Conservation (phyloP, 2,113 vertebrate genomes). For the Paedocypris sp. region DNA sequence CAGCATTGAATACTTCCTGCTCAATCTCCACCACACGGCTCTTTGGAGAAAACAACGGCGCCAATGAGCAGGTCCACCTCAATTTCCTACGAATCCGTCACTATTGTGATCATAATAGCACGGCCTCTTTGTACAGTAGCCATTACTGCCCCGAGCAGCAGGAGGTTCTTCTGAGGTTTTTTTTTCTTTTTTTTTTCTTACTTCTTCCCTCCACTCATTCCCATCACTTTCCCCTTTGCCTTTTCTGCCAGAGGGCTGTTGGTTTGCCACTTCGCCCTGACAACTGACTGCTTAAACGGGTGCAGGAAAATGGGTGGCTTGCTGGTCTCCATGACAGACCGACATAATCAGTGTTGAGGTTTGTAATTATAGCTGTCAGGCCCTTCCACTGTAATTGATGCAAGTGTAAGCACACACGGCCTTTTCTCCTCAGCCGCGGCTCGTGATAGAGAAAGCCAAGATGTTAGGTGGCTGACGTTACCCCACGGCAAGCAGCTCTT, state of each 20-base stretch:
- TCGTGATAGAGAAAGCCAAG: slow-evolving; percentile 7
- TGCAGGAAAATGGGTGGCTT: slow-evolving; percentile 59
- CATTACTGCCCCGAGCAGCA: slow-evolving; percentile 17
- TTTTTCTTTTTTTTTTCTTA: neutral
- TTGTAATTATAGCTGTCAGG: slow-evolving; percentile 83
- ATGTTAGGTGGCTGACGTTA: slow-evolving; percentile 24
- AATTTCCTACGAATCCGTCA: neutral
- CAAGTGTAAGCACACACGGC: slow-evolving; percentile 55
- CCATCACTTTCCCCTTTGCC: neutral
- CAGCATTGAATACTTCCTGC: slow-evolving; percentile 7
- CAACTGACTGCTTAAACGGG: slow-evolving; percentile 56
- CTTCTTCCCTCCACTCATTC: neutral
- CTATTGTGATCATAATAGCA: slow-evolving; percentile 23
- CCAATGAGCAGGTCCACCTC: slow-evolving; percentile 12
- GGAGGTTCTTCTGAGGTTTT: slow-evolving; percentile 21
- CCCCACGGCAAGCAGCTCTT: slow-evolving; percentile 4
- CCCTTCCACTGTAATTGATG: slow-evolving; percentile 73
- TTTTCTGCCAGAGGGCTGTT: slow-evolving; percentile 15
- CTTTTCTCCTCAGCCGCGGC: slow-evolving; percentile 2
- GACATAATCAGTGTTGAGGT: slow-evolving; percentile 72
- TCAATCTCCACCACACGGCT: neutral
- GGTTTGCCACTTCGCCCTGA: slow-evolving; percentile 57
- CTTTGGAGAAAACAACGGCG: slow-evolving; percentile 3
- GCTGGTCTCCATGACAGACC: slow-evolving; percentile 67
- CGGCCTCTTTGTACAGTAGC: slow-evolving; percentile 26